Base-by-base conservation (phyloP, 2,888 invertebrate genomes). In the Caenorhabditis sp. region DNA sequence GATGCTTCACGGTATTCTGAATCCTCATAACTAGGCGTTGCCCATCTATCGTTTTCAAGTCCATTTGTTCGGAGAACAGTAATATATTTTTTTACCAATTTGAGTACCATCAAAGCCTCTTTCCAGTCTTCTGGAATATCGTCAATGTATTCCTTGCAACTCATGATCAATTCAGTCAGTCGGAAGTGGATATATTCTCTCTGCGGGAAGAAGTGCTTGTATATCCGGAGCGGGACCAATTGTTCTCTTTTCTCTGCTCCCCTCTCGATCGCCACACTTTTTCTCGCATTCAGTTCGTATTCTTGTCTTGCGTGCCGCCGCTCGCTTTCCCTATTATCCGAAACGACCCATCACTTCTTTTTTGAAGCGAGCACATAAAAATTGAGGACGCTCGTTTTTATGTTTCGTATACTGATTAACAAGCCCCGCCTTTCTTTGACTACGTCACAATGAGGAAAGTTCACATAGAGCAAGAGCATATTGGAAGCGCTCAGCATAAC, bases 401-500 rank as follows among this genome's bases (percentile, higher is more conserved):
- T 73, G 73, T 73, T 73, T 38, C 63, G 73, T 73, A 73, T 73
- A 73, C 51, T 63, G 73, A 73, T 73, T 63, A 73, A 63, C 63
- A 70, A 31, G 47, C 54, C 54, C 35, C 68, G 68, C 68, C 64
- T 12, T 38, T 38, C 12, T 38, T 38, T 38, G 10, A 8, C 44
- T 41, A 38, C 41, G 38, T 24, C 63, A 41, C 49, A 3, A 14
- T 19, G 49, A 19, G 19, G n/a, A 47, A 19, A 47, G 47, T 31
- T 59, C 59, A 59, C 35, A 3, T 19, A n/a, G 59, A 35, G 19
- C n/a, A n/a, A n/a, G n/a, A n/a, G n/a, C n/a, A n/a, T n/a, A n/a
- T n/a, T n/a, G n/a, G 4, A 59, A 35, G n/a, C n/a, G 6, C n/a
- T n/a, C 2, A 31, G 47, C 19, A 35, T 38, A 68, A n/a, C 68